Conservation (phyloP, 2,113 vertebrate genomes). For the Neoarius graeffei region DNA sequence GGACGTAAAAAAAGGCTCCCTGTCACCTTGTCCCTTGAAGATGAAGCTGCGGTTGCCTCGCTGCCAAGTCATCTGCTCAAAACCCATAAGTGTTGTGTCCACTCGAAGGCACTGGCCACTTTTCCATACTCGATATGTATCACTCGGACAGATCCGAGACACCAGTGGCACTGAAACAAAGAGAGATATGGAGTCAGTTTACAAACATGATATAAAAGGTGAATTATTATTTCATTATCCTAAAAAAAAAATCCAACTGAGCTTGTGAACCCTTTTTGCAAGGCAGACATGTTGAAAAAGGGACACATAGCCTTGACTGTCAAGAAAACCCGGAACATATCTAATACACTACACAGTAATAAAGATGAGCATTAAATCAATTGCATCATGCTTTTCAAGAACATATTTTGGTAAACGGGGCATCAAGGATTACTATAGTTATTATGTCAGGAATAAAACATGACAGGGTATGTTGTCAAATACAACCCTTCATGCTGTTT, state of each 20-base stretch:
- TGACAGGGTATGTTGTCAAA: background rate
- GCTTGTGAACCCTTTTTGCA: background rate
- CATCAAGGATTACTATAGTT: background rate
- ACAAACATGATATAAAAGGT: constrained; percentile 15
- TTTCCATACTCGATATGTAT: constrained; percentile 98
- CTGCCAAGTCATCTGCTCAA: constrained; percentile 99
- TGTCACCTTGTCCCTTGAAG: constrained; percentile 90
- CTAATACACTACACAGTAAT: background rate
- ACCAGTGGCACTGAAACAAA: constrained; percentile 85
- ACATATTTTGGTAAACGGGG: background rate
- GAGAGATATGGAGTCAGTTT: background rate
- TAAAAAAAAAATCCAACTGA: constrained; percentile 9
- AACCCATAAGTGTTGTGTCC: constrained; percentile 94
- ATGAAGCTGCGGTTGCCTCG: constrained; percentile 95
- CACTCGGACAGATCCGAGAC: constrained; percentile 96
- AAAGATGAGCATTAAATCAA: background rate
- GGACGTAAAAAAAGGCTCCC: constrained; percentile 10
- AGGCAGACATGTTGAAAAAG: constrained; percentile 7
- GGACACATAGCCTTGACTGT: background rate
- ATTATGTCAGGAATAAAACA: background rate
- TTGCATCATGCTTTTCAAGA: background rate
- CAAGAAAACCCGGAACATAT: background rate
- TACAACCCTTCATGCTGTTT: background rate
- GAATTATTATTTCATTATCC: constrained; percentile 2
- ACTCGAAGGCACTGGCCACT: constrained; percentile 94